Base-by-base conservation (phyloP, 30 jellyfish, hydroid and myxozoan genomes). In the Cassiopea xamachana region DNA sequence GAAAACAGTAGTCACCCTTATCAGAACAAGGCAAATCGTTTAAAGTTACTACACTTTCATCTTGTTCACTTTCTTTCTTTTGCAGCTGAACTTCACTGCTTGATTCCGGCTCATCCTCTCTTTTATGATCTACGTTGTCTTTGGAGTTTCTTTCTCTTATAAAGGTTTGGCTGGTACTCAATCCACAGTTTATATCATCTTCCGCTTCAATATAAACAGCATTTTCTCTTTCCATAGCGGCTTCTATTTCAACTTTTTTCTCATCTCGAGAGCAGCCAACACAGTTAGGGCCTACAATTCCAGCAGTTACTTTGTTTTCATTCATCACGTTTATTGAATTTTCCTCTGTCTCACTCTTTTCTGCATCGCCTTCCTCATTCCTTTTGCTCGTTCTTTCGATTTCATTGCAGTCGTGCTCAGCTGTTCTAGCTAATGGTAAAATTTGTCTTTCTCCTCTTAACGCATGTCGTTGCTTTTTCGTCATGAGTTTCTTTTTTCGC, bases 11-110 rank as follows among this genome's bases (percentile, higher is more conserved):
- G n/a, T 88, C 87, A 39, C 49, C 82, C 46, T 79, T 88, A 67
- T 88, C 84, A 15, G 90, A 88, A 64, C 71, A 47, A 46, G 95
- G 95, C n/a, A 88, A 59, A 10, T 89, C 27, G 14, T 19, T 79
- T 73, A 88, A 55, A 1, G 62, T n/a, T 44, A 16, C 27, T 43
- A 71, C 82, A 7, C 81, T 14, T 19, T 79, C 83, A 48, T 77
- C 73, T 15, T 43, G 84, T 15, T 77, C 82, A 8, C 46, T 88
- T 59, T 79, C 81, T 87, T 64, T 78, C 39, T 69, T 68, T 71
- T 88, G 87, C 84, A 77, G 62, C 27, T 60, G 78, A 1, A n/a
- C 61, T 73, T 46, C 15, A 1, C 64, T 82, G 4, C 39, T 27
- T 4, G 44, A 45, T 69, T 50, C 13, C 1, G 43, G 81, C 45